Conservation (phyloP, 1,140 invertebrate species). For the Dendrolimus kikuchii region DNA sequence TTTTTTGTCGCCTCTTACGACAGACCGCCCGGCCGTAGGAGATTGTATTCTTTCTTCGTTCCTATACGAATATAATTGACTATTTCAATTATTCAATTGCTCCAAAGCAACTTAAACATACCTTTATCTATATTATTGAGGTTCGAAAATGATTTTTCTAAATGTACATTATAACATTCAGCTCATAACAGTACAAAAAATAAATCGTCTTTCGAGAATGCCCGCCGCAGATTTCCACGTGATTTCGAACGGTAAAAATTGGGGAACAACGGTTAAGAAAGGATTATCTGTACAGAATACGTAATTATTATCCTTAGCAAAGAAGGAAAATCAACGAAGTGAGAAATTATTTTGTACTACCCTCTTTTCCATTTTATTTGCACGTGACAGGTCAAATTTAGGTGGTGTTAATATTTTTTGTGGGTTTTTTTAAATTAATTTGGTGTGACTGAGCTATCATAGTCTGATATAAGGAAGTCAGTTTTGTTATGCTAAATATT, state of each 20-base stretch:
- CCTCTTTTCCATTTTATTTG: background rate
- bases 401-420: conserved; percentile 2
- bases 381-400: background rate
- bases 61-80: no score
- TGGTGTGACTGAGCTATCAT: background rate
- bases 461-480: background rate
- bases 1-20: no score
- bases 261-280: conserved; percentile 1
- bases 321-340: conserved; percentile 6
- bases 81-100: no score
- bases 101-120: no score
- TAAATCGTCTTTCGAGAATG: background rate
- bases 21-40: no score
- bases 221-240: no score
- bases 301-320: conserved; percentile 14
- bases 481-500: background rate
- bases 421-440: conserved; percentile 2
- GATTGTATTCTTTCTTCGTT: no score
- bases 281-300: conserved; percentile 8
- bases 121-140: no score
- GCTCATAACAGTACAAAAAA: background rate
- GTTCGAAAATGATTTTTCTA: no score
- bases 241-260: no score
- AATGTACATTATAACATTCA: no score
- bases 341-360: conserved; percentile 3